Conservation (phyloP, 2,888 invertebrate genomes). For the Bombylius discolor region DNA sequence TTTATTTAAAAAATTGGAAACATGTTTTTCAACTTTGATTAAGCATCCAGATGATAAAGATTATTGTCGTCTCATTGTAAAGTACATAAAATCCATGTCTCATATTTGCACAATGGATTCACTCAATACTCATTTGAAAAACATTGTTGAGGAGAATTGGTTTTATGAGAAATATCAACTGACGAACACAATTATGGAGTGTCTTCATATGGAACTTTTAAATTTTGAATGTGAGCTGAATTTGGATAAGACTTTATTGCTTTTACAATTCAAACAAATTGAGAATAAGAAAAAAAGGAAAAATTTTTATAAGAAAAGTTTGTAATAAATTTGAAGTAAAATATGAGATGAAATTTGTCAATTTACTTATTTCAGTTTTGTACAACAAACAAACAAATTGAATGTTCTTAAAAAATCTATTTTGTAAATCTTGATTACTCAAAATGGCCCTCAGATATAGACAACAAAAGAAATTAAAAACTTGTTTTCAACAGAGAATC, state of each 20-base stretch:
- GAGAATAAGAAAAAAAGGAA: constrained; percentile 20
- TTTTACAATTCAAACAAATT: constrained; percentile 18
- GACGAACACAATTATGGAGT: constrained; percentile 13
- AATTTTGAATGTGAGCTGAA: constrained; percentile 28
- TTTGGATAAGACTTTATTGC: constrained; percentile 24
- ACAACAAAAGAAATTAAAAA: no score
- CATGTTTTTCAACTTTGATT: constrained; percentile 25
- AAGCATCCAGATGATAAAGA: constrained; percentile 9
- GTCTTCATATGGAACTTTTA: constrained; percentile 25
- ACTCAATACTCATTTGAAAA: constrained; percentile 27
- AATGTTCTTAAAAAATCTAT: no score
- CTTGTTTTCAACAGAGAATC: no score
- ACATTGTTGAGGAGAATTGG: no score
- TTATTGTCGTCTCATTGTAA: constrained; percentile 19
- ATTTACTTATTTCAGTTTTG: no score
- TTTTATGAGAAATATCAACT: constrained; percentile 30
- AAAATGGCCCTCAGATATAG: no score
- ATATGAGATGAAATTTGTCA: not conserved
- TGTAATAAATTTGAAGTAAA: constrained; percentile 25
- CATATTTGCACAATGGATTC: constrained; percentile 28
- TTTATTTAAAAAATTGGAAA: constrained; percentile 30
- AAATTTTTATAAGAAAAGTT: constrained; percentile 27
- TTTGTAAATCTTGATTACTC: no score
- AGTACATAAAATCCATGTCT: constrained; percentile 30
- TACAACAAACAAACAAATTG: no score